Percentiles rank a stretch among this genome's conserved stretches.
Evolutionary conservation across 1,140 invertebrate species (phyloP).

Genomic region (Parasteatoda tepidariorum): DNA sequence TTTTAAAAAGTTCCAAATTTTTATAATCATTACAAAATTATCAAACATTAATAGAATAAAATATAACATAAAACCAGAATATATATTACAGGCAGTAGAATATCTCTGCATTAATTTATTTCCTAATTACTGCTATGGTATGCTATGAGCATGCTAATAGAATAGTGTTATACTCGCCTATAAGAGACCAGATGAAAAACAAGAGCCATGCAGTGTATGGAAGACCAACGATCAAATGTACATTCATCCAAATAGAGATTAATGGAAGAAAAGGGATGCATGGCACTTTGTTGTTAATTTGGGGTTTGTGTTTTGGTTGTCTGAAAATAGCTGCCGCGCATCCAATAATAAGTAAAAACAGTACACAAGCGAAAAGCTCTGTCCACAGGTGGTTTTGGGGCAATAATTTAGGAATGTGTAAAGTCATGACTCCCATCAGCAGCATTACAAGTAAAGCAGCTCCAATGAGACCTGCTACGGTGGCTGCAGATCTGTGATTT

Average conservation of each 20-base stretch:
- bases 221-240: slow-evolving; percentile 60
- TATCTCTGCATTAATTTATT: too few relatives aligned
- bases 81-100: too few relatives aligned
- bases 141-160: too few relatives aligned
- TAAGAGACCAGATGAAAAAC: slow-evolving; percentile 59
- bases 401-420: slow-evolving; percentile 51
- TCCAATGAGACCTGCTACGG: slow-evolving; percentile 19
- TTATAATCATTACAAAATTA: too few relatives aligned
- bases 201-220: slow-evolving; percentile 58
- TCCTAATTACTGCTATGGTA: too few relatives aligned
- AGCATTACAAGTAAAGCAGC: slow-evolving; percentile 53
- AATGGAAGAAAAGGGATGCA: slow-evolving; percentile 63
- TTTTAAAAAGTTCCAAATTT: too few relatives aligned
- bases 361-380: slow-evolving; percentile 34
- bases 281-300: slow-evolving; percentile 49
- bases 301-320: slow-evolving; percentile 56
- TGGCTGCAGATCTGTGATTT: slow-evolving; percentile 24
- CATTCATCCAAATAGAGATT: slow-evolving; percentile 61
- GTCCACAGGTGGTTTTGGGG: slow-evolving; percentile 51
- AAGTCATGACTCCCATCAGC: slow-evolving; percentile 57
- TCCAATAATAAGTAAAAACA: slow-evolving; percentile 44
- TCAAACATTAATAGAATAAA: too few relatives aligned
- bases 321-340: slow-evolving; percentile 29
- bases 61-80: too few relatives aligned
- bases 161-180: slow-evolving; percentile 38